These are phyloP conservation scores for Lamellibrachia columna DNA, from an alignment of 2,888 invertebrate genomes.

Conservation along the genomic window DNA sequence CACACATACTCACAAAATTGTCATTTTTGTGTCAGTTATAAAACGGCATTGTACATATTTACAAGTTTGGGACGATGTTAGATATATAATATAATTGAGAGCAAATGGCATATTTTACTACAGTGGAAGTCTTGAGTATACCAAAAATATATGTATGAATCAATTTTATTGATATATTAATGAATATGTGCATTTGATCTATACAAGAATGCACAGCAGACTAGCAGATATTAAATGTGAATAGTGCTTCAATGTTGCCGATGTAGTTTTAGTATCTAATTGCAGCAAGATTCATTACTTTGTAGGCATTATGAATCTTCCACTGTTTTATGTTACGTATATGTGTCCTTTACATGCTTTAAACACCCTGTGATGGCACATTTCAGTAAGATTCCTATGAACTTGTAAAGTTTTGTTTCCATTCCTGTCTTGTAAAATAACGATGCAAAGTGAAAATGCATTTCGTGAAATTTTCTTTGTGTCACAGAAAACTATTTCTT, in stretches of 20 bases:
- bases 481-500: neutral
- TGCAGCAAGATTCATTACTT: neutral
- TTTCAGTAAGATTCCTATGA: neutral
- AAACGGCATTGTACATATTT: neutral
- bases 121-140: neutral
- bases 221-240: neutral
- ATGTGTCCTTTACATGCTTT: neutral
- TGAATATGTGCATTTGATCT: neutral
- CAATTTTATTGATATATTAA: neutral
- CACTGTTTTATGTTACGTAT: neutral
- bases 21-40: neutral
- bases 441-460: neutral
- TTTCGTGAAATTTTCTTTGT: neutral
- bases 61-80: neutral
- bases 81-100: neutral
- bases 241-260: neutral
- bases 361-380: neutral
- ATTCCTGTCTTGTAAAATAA: neutral
- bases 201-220: neutral
- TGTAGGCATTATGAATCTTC: neutral
- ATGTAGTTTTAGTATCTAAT: neutral
- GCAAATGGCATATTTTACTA: conserved; percentile 16
- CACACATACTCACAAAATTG: neutral
- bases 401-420: neutral
- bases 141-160: neutral